Evolutionary conservation across 1,140 invertebrate species (phyloP).

Genomic region (Lordiphosa collinella): DNA sequence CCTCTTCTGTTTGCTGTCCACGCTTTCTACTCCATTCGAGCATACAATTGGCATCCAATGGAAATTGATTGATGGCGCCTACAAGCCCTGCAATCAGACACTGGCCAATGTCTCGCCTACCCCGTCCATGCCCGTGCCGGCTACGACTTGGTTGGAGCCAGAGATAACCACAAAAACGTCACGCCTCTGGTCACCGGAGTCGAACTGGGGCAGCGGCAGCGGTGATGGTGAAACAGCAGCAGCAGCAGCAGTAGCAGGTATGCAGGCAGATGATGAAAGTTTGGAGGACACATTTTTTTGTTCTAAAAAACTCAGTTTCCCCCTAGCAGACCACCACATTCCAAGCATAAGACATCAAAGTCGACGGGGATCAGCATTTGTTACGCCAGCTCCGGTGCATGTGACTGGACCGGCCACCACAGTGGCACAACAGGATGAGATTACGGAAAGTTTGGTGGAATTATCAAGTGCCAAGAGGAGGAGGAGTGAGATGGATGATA

Average conservation of each 20-base stretch:
- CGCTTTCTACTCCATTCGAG: slow-evolving; percentile 85
- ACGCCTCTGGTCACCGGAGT: slow-evolving; percentile 3
- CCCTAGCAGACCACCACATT: slow-evolving; percentile 47
- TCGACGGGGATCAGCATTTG: slow-evolving; percentile 25
- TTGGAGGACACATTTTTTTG: not conserved
- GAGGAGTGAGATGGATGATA: slow-evolving; percentile 21
- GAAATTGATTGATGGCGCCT: slow-evolving; percentile 66
- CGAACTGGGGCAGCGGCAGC: slow-evolving; percentile 46
- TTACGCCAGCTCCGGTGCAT: slow-evolving; percentile 34
- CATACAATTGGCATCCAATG: slow-evolving; percentile 77
- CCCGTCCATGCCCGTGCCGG: slow-evolving; percentile 26
- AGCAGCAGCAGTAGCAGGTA: slow-evolving; percentile 5
- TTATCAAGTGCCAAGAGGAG: slow-evolving; percentile 43
- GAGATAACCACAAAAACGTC: slow-evolving; percentile 7
- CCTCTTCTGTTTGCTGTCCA: slow-evolving; percentile 84
- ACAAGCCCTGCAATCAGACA: slow-evolving; percentile 70
- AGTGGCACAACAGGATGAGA: slow-evolving; percentile 1
- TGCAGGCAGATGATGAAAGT: not conserved
- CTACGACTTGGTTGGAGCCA: slow-evolving; percentile 29
- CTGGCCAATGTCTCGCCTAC: slow-evolving; percentile 59
- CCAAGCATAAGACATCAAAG: slow-evolving; percentile 37
- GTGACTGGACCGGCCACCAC: slow-evolving; percentile 35
- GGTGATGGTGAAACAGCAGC: slow-evolving; percentile 44
- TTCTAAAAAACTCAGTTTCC: not conserved
- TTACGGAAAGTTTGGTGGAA: slow-evolving; percentile 47